These are phyloP conservation scores for Sebastes itinus DNA, from an alignment of 2,797 vertebrate species.

Conservation along the genomic window DNA sequence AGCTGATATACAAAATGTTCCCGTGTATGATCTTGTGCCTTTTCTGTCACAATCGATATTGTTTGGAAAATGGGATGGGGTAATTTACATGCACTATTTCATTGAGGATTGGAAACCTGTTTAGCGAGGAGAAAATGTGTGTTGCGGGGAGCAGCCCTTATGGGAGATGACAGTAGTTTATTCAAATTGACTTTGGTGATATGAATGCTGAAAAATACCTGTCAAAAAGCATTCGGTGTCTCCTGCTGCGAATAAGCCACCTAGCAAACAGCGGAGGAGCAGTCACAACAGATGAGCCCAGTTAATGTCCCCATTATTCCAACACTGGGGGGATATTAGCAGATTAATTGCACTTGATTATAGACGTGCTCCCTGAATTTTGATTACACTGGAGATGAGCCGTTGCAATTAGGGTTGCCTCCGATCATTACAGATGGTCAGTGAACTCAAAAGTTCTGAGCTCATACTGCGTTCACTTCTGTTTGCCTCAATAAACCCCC, in stretches of 20 bases:
- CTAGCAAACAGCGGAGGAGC: constrained; percentile 55
- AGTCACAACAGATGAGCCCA: constrained; percentile 68
- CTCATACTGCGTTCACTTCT: constrained; percentile 24
- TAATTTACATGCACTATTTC: constrained; percentile 82
- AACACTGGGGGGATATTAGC: constrained; percentile 80
- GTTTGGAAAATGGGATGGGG: constrained; percentile 73
- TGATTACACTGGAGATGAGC: constrained; percentile 72
- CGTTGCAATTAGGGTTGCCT: constrained; percentile 39
- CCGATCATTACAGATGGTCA: constrained; percentile 58
- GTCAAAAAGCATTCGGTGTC: constrained; percentile 72
- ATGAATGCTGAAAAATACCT: constrained; percentile 79
- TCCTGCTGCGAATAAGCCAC: constrained; percentile 61
- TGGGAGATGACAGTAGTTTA: constrained; percentile 84
- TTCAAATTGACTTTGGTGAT: constrained; percentile 83
- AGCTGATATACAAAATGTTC: constrained; percentile 72
- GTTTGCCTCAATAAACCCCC: constrained; percentile 6
- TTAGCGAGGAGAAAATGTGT: constrained; percentile 60
- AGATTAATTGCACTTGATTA: constrained; percentile 82
- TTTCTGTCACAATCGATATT: constrained; percentile 81
- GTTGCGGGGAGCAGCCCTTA: constrained; percentile 69
- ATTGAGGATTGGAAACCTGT: constrained; percentile 73
- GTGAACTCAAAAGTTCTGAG: constrained; percentile 43
- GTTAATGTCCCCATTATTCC: constrained; percentile 79
- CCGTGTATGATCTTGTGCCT: constrained; percentile 69
- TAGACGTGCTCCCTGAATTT: constrained; percentile 72